Evolutionary conservation across 2,888 invertebrate genomes (phyloP), one percentile per base, ranked within the genome.

Genomic region (Capitulum mitella): DNA sequence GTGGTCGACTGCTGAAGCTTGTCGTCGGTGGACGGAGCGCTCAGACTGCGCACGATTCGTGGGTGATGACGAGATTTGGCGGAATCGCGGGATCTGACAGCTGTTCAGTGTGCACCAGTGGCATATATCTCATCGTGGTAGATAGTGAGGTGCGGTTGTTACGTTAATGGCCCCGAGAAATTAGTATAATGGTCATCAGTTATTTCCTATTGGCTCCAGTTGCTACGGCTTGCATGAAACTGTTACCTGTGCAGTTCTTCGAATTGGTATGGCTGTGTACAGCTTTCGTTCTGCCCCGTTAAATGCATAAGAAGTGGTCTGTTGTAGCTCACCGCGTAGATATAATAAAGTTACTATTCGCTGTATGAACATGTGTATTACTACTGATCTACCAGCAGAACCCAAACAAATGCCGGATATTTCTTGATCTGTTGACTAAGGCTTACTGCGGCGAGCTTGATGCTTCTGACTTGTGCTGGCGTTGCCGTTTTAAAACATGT

Each of bases 241-340:
- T 40, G 70, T 37, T 70, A 70, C 26, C 70, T 37, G 70, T 70
- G 37, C 40, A 40, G 40, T 40, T 70, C 37, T 22, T 40, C 70
- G 10, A 34, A 34, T 32, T 29, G 40, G 40, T 40, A 70, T 40
- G 70, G 40, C 70, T 34, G 34, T 70, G 40, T 70, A 26, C 2
- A 70, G n/a, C 26, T 40, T 26, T 40, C 37, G 40, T 70, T 70
- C 70, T 40, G 70, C n/a, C 70, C 70, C 12, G 40, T 70, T 37
- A 26, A 70, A 40, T 70, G 70, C 70, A 40, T 70, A 70, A 40
- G 70, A 70, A 37, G 70, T 70, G 70, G 22, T 70, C 58, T 22
- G 70, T 70, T 70, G 37, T 70, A 70, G 70, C 70, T 40, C 70
- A 70, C 40, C 6, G 70, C 70, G 8, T 70, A 70, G 54, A 54